phyloP scores from a whole-genome alignment of 2,888 invertebrate genomes.

The Gnatocerus cornutus region DNA sequence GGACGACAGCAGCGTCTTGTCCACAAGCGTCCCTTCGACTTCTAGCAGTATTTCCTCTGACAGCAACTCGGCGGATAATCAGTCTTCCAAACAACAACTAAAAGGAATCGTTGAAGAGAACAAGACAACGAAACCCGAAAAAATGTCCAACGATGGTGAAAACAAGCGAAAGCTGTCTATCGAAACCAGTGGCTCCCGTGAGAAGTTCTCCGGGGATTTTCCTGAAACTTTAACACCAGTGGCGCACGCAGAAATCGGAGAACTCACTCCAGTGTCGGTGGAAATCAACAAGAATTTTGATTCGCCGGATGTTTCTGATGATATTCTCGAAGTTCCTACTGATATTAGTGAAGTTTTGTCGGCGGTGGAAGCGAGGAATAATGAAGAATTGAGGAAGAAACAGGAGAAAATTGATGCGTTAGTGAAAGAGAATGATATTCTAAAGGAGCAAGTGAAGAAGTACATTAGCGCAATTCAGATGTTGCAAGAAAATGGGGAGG shows the following conservation, averaged over 20 bases:
- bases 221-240: constrained; percentile 71
- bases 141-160: constrained; percentile 40
- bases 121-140: constrained; percentile 9
- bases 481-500: constrained; percentile 74
- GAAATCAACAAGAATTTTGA: constrained; percentile 63
- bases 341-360: constrained; percentile 68
- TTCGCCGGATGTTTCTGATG: constrained; percentile 63
- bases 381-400: constrained; percentile 64
- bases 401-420: constrained; percentile 65
- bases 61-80: constrained; percentile 55
- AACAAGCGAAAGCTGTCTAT: constrained; percentile 61
- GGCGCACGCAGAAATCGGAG: constrained; percentile 69
- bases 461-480: constrained; percentile 93
- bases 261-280: constrained; percentile 71
- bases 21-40: constrained; percentile 66
- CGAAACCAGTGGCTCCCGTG: constrained; percentile 66
- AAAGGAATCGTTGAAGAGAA: constrained; percentile 55
- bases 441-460: constrained; percentile 88
- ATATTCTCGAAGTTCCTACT: constrained; percentile 66
- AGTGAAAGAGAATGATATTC: constrained; percentile 84
- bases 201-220: constrained; percentile 59
- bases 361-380: constrained; percentile 67
- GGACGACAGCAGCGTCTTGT: constrained; percentile 70
- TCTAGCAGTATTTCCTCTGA: constrained; percentile 65
- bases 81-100: constrained; percentile 47